Evolutionary conservation across 2,888 invertebrate genomes (phyloP), one percentile per base, ranked within the genome.

Genomic region (Luffia ferchaultella): DNA sequence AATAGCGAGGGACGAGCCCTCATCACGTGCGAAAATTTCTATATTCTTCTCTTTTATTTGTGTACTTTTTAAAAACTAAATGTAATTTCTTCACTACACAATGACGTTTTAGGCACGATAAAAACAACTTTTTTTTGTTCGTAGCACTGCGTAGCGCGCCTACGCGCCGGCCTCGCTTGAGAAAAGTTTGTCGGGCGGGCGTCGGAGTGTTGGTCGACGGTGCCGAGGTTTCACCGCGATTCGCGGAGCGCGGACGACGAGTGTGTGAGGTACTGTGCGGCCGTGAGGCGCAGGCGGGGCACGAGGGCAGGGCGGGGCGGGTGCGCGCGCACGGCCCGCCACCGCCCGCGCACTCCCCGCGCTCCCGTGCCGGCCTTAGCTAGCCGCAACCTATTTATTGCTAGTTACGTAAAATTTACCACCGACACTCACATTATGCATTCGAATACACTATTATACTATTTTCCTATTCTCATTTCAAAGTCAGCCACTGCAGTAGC

Each of bases 321-420:
- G 54, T 52, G 52, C 57, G 55, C 60, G 71, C 68, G 67, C 73
- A 78, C 80, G 77, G 78, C 75, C 70, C 69, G 71, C 46, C 68
- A 65, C 73, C 76, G 71, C 76, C 75, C 42, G 43, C 76, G 73
- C 70, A 61, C 71, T 72, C 77, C 70, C 70, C 82, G 76, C 77
- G 79, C 78, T 78, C 76, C 73, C 77, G 73, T 78, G 76, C 73
- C 77, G 73, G 75, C 77, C 82, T 80, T 80, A 18, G 40, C 18
- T 42, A 17, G 46, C 50, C 47, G 80, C 83, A 83, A 83, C 83
- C 83, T 83, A 82, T 83, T 83, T 82, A 80, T 82, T 80, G 76
- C 79, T 80, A 80, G 83, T 83, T 83, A 83, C 83, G 83, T 82
- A 82, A 82, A 82, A 82, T 82, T 82, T 82, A 82, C 83, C 80